Conservation (phyloP, 30 jellyfish, hydroid and myxozoan species). For the Haliclystus octoradiatus region DNA sequence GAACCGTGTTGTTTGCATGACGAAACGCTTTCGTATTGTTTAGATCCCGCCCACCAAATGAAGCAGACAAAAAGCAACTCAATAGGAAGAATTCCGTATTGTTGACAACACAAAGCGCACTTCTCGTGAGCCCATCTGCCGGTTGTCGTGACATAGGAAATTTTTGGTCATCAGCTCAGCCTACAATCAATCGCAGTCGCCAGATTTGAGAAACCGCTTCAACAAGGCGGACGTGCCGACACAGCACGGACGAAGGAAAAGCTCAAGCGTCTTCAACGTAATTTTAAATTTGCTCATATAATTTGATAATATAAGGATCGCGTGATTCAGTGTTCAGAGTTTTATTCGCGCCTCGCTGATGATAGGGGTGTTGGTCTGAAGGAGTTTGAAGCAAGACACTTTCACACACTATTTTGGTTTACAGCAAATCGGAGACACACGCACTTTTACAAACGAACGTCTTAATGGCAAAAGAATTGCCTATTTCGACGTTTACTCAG, state of each 20-base stretch:
- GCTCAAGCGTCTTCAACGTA: too few relatives aligned
- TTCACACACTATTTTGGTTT: not conserved
- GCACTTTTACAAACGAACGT: not conserved
- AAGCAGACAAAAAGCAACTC: not conserved
- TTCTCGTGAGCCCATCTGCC: conserved; percentile 1
- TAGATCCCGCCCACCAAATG: not conserved
- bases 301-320: too few relatives aligned
- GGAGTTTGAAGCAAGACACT: not conserved
- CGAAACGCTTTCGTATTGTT: not conserved
- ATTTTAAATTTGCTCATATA: too few relatives aligned
- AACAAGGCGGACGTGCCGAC: conserved; percentile 2
- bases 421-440: not conserved
- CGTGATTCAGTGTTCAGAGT: too few relatives aligned
- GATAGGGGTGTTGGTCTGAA: not conserved
- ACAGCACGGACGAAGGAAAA: too few relatives aligned
- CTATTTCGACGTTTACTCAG: conserved; percentile 1
- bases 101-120: not conserved
- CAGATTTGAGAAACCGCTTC: conserved; percentile 1
- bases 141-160: conserved; percentile 1
- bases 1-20: conserved; percentile 1
- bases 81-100: not conserved
- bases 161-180: not conserved
- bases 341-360: too few relatives aligned
- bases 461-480: not conserved
- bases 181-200: not conserved